Evolutionary conservation across 2,113 vertebrate genomes (phyloP).

Genomic region (Monarcha castaneiventris): DNA sequence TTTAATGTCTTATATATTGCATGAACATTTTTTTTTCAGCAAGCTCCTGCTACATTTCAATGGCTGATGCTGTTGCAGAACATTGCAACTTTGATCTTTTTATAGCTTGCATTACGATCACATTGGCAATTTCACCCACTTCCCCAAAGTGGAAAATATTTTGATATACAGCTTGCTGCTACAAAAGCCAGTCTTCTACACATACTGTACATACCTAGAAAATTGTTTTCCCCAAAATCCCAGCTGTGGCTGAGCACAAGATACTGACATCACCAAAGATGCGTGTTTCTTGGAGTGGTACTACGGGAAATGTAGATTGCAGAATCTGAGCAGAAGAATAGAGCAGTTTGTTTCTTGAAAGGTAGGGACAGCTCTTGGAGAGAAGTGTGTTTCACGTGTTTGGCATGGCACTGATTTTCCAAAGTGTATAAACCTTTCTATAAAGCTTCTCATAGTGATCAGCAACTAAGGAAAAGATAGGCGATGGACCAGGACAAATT

Average conservation of each 20-base stretch:
- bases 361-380: neutral
- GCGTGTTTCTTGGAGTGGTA: slow-evolving; percentile 29
- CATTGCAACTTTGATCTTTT: slow-evolving; percentile 75
- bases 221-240: slow-evolving; percentile 38
- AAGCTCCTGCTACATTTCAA: slow-evolving; percentile 58
- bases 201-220: slow-evolving; percentile 37
- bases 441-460: neutral
- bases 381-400: neutral
- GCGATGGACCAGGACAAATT: neutral
- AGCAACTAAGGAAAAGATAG: neutral
- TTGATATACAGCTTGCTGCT: slow-evolving; percentile 67
- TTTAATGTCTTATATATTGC: slow-evolving; percentile 80
- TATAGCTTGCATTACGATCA: slow-evolving; percentile 69
- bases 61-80: slow-evolving; percentile 43
- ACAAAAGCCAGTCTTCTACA: slow-evolving; percentile 53
- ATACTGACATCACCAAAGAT: neutral
- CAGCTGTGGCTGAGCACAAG: neutral
- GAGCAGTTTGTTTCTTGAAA: neutral
- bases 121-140: slow-evolving; percentile 71
- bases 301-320: slow-evolving; percentile 28
- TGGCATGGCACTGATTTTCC: neutral
- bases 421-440: neutral
- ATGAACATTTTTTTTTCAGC: slow-evolving; percentile 60
- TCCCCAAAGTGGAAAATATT: slow-evolving; percentile 71
- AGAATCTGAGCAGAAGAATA: neutral